Conservation (phyloP, 2,888 invertebrate genomes). For the Stenodema calcarata region DNA sequence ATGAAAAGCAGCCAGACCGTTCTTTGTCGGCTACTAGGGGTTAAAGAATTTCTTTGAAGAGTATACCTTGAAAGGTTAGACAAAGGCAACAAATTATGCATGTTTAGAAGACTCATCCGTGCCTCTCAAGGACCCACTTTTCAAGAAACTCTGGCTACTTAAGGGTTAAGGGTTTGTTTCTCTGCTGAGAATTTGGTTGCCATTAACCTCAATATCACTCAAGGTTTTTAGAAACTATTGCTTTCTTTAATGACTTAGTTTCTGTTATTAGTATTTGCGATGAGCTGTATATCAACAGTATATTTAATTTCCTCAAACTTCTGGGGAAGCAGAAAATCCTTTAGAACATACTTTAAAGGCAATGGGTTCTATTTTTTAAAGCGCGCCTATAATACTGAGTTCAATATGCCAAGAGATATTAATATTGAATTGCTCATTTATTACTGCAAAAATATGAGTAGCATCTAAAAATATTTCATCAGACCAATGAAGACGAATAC, state of each 20-base stretch:
- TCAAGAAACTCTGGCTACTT: neutral
- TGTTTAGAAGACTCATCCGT: neutral
- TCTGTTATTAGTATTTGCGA: too few species aligned
- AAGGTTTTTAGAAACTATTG: neutral
- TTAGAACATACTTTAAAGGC: too few species aligned
- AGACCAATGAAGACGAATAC: neutral
- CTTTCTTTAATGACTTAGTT: too few species aligned
- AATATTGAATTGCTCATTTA: too few species aligned
- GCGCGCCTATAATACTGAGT: too few species aligned
- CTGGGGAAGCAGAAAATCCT: too few species aligned
- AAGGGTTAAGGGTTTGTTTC: neutral
- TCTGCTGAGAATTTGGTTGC: neutral
- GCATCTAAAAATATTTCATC: too few species aligned
- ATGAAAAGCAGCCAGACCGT: neutral
- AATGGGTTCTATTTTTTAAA: too few species aligned
- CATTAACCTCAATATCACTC: neutral
- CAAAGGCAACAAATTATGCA: constrained; percentile 19
- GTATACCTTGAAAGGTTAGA: constrained; percentile 10
- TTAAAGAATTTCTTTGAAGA: neutral
- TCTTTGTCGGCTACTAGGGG: neutral
- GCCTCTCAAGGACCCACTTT: neutral
- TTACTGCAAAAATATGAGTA: too few species aligned
- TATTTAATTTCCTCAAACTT: too few species aligned
- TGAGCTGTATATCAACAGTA: too few species aligned
- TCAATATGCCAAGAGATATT: too few species aligned